Evolutionary conservation across 1,140 invertebrate species (phyloP), one percentile per base, ranked within the genome.

Genomic region (Ptiloglossa arizonensis): DNA sequence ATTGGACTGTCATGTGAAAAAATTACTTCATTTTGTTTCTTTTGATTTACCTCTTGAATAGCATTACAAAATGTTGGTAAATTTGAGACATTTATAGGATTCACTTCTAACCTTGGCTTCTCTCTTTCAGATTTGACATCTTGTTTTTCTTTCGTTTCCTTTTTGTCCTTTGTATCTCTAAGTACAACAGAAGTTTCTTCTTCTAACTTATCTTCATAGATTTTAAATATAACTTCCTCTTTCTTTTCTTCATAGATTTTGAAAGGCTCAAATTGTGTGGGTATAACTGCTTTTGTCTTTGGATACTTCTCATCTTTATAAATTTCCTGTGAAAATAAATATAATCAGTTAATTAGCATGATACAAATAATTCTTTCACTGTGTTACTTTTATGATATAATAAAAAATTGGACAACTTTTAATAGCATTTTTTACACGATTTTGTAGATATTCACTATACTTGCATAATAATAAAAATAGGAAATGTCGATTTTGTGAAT

Each of bases 171-270:
- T 0, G 87, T 81, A 29, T 92, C 87, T 35, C 89, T 88, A 24
- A 92, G 85, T 5, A 82, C 89, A 9, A 91, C 89, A 4, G 86
- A 88, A 19, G 87, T 93, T 81, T 92, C 94, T 88, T 88, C 92
- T 89, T 94, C 89, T 46, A 93, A 87, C 81, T 94, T 94, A 85
- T 96, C 95, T 90, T 96, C 95, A 73, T 96, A 96, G 17, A 96
- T 95, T 81, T 95, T 96, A 83, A 96, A 95, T 19, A 94, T 27
- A 15, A 83, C 79, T 32, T 91, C 90, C 19, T 88, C 89, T 41
- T 89, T 88, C 57, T 90, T 91, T n/a, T 89, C 89, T 6, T 92
- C 88, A 66, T 88, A 92, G 56, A 90, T 94, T 88, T 95, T 94
- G 90, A 96, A 96, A 86, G 90, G 85, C 83, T 89, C 89, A 81